A percentile compares a stretch with the other conserved stretches of the same genome.
Conservation (phyloP, 2,888 invertebrate genomes). For the Amphipyra berbera region DNA sequence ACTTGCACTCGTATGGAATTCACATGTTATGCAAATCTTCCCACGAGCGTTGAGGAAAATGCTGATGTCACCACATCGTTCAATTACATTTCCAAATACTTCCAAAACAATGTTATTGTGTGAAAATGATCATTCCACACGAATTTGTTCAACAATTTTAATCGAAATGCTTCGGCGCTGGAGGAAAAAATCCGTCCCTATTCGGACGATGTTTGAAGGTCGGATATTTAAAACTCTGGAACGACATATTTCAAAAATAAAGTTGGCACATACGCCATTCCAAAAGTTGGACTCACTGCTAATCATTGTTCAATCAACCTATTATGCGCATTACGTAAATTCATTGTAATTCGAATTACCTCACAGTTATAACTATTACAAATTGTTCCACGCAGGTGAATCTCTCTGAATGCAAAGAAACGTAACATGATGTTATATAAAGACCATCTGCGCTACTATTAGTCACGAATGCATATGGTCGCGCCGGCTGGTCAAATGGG, state of each 20-base stretch:
- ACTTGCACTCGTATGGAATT: constrained; percentile 34
- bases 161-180: constrained; percentile 38
- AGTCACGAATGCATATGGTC: constrained; percentile 82
- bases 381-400: constrained; percentile 60
- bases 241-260: constrained; percentile 41
- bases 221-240: constrained; percentile 40
- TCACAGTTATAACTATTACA: constrained; percentile 37
- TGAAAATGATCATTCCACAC: constrained; percentile 31
- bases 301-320: constrained; percentile 21
- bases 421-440: constrained; percentile 66
- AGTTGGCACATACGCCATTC: constrained; percentile 18
- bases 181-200: constrained; percentile 23
- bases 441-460: constrained; percentile 77
- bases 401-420: constrained; percentile 61
- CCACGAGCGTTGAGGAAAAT: constrained; percentile 8
- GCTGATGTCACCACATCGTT: constrained; percentile 10
- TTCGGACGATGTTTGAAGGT: constrained; percentile 32
- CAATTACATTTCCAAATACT: constrained; percentile 28
- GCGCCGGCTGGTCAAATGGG: constrained; percentile 84
- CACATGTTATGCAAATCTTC: constrained; percentile 41
- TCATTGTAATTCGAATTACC: constrained; percentile 37
- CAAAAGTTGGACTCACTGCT: constrained; percentile 9
- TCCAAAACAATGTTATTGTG: constrained; percentile 28
- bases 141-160: constrained; percentile 41
- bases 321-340: constrained; percentile 25